A percentile compares a stretch with the other conserved stretches of the same genome.
Evolutionary conservation across 2,113 vertebrate species (phyloP).

Genomic region (Corydoras maculifer): DNA sequence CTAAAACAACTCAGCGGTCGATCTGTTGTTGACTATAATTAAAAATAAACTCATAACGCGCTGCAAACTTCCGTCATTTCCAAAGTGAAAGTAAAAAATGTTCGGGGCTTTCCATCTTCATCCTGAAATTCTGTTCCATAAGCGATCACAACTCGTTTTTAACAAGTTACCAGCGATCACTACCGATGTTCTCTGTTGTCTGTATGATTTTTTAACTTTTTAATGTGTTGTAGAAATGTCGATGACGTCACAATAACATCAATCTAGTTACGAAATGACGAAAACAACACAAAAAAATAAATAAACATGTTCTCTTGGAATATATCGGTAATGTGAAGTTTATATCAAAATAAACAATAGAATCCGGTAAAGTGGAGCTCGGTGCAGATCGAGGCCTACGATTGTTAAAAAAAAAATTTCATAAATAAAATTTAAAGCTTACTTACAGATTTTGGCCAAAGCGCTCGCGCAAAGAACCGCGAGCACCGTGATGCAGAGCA

Average conservation of each 20-base stretch:
- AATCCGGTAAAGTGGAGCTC: too few species aligned
- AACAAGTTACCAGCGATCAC: not conserved
- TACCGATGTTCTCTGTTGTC: too few species aligned
- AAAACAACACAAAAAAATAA: not conserved
- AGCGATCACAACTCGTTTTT: not conserved
- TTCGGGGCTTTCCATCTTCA: not conserved
- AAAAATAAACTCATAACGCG: not conserved
- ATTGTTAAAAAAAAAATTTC: not conserved
- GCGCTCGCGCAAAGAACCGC: constrained; percentile 13
- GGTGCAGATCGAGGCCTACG: not conserved
- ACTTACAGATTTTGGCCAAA: constrained; percentile 29
- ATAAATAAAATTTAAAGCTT: not conserved
- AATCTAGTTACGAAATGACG: not conserved
- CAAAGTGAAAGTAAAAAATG: constrained; percentile 35
- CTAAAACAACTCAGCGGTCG: not conserved
- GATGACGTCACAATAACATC: too few species aligned
- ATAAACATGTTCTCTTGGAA: too few species aligned
- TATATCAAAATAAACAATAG: not conserved
- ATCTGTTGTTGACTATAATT: not conserved
- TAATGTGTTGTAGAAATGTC: too few species aligned
- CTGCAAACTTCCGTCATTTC: not conserved
- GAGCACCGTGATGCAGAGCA: not conserved
- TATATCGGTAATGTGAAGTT: too few species aligned
- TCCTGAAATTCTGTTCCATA: not conserved
- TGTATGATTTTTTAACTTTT: too few species aligned